Evolutionary conservation across 2,113 vertebrate genomes (phyloP).

Genomic region (Bufo gargarizans): DNA sequence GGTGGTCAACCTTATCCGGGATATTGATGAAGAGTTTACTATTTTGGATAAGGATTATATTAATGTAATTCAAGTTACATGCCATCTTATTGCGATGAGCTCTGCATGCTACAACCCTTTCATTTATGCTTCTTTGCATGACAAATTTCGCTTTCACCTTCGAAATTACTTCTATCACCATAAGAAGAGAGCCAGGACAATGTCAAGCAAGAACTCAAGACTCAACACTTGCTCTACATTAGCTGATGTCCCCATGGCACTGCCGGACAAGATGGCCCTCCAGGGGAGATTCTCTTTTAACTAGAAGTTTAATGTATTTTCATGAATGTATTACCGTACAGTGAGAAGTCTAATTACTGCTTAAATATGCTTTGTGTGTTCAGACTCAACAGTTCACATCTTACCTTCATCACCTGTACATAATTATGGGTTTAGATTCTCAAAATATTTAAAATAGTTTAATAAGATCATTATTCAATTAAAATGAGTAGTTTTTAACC

Average conservation of each 20-base stretch:
- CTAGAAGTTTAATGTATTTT: no score
- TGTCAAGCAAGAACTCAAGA: slow-evolving; percentile 66
- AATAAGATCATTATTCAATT: neutral
- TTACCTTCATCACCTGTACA: neutral
- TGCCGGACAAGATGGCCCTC: slow-evolving; percentile 66
- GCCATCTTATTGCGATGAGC: slow-evolving; percentile 80
- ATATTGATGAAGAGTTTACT: slow-evolving; percentile 76
- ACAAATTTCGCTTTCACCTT: slow-evolving; percentile 77
- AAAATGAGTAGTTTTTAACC: neutral
- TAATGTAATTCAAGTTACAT: slow-evolving; percentile 78
- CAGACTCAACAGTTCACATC: neutral
- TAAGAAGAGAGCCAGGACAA: slow-evolving; percentile 62
- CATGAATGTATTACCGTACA: neutral
- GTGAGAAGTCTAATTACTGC: neutral
- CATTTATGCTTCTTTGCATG: slow-evolving; percentile 79
- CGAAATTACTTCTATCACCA: slow-evolving; percentile 65
- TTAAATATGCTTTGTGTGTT: neutral
- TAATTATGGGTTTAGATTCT: neutral
- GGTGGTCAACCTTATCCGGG: slow-evolving; percentile 81
- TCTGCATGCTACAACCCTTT: slow-evolving; percentile 84
- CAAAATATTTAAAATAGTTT: neutral
- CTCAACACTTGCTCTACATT: slow-evolving; percentile 72
- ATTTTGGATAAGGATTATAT: slow-evolving; percentile 77
- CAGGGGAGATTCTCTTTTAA: slow-evolving; percentile 61
- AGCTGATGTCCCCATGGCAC: slow-evolving; percentile 63